Evolutionary conservation across 2,888 invertebrate species (phyloP), one percentile per base, ranked within the genome.

Genomic region (Chymomyza fuscimana): DNA sequence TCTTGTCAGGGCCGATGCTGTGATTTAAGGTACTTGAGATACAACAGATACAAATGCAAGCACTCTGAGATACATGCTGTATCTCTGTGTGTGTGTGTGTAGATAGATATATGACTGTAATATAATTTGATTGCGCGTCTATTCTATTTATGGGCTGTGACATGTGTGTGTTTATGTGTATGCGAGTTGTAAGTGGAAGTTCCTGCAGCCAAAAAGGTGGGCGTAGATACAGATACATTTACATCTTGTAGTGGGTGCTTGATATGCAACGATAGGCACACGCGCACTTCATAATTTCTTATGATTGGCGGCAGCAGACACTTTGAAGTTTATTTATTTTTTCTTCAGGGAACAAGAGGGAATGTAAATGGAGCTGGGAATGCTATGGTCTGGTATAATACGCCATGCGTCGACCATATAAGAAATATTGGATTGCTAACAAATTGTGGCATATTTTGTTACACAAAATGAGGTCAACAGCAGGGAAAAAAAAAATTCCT

Each of bases 1-100:
- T 76, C 88, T 86, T 81, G 88, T 83, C 81, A 75, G 60, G 73
- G 62, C 84, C 87, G 87, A 86, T 84, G 72, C 70, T 54, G 74
- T 83, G 82, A 87, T 83, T 81, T 73, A 81, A 72, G 66, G 60
- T 61, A 19, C 54, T 54, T 9, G 22, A 22, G 22, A 54, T 22
- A 22, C 54, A 54, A 54, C 77, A 67, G 72, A 60, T 59, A 65
- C 32, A 64, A 64, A 22, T 40, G 51, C 70, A 22, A 32, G 32
- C 32, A 82, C 89, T 12, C 82, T 79, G 80, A 82, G 86, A 74
- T 82, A 72, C 86, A 85, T 80, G 75, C 72, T 22, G 56, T 68
- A 50, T 61, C 66, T 32, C 19, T 32, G 40, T 12, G 12, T 46
- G 40, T 46, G 32, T 5, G 32, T 46, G 12, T 46, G 40, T 12